These are phyloP conservation scores for Drosophila ohnishii DNA, from an alignment of 1,140 invertebrate species.

Conservation along the genomic window DNA sequence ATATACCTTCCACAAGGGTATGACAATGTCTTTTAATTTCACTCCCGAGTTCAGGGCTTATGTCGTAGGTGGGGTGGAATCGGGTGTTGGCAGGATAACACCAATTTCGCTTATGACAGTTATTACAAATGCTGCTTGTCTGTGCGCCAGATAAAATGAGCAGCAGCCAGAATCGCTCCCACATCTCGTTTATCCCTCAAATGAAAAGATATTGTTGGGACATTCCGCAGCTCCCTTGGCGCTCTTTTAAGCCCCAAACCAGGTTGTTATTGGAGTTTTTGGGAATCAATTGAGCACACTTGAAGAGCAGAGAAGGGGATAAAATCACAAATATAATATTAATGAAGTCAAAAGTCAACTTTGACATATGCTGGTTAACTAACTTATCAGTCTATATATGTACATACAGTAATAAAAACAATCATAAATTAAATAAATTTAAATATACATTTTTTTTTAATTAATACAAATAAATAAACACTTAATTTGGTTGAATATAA, in stretches of 20 bases:
- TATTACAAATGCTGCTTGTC: slow-evolving; percentile 75
- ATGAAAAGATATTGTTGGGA: slow-evolving; percentile 70
- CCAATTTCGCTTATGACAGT: slow-evolving; percentile 78
- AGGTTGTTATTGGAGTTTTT: neutral
- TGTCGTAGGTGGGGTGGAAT: slow-evolving; percentile 10
- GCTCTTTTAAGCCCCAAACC: neutral
- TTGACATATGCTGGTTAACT: neutral
- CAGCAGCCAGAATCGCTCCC: slow-evolving; percentile 51
- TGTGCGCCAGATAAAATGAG: slow-evolving; percentile 47
- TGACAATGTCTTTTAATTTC: slow-evolving; percentile 62
- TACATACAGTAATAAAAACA: neutral
- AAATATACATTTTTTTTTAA: neutral
- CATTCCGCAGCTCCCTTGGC: slow-evolving; percentile 35
- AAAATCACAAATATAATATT: neutral
- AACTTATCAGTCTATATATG: no score
- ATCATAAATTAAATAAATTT: neutral
- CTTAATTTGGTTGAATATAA: neutral
- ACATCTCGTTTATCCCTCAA: slow-evolving; percentile 67
- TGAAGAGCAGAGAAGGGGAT: no score
- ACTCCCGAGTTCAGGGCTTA: slow-evolving; percentile 31
- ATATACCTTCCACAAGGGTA: neutral
- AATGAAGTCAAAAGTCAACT: neutral
- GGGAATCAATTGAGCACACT: neutral
- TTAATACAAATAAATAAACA: neutral
- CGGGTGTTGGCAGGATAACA: slow-evolving; percentile 60